phyloP scores from a whole-genome alignment of 2,888 invertebrate genomes.

The Epistrophe grossulariae region DNA sequence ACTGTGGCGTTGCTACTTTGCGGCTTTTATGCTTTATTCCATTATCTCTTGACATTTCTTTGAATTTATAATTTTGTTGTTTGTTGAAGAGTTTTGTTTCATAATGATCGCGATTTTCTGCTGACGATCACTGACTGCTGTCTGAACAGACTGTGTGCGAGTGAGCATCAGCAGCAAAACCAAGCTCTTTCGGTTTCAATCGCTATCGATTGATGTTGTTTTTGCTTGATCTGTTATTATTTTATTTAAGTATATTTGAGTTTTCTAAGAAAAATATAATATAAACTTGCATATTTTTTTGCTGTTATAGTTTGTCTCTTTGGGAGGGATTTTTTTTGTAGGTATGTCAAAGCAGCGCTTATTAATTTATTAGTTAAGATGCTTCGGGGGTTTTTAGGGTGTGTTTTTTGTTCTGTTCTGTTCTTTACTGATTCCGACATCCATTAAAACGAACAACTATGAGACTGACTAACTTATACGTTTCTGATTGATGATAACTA shows the following conservation, averaged over 20 bases:
- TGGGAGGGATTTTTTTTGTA: slow-evolving; percentile 11
- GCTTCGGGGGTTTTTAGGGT: slow-evolving; percentile 50
- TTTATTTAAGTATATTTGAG: slow-evolving; percentile 9
- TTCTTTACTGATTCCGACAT: slow-evolving; percentile 19
- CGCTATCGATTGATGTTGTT: slow-evolving; percentile 75
- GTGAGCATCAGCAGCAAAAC: too few species aligned
- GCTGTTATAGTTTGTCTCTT: slow-evolving; percentile 8
- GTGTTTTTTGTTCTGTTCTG: slow-evolving; percentile 14
- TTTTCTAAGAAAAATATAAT: slow-evolving; percentile 52
- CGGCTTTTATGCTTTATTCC: slow-evolving; percentile 76
- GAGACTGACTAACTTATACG: slow-evolving; percentile 5
- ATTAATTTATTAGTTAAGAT: slow-evolving; percentile 34
- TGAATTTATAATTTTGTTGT: slow-evolving; percentile 75
- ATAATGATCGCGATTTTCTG: slow-evolving; percentile 60
- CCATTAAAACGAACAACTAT: not conserved
- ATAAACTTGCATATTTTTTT: slow-evolving; percentile 4
- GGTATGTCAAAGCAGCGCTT: not conserved
- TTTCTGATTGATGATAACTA: slow-evolving; percentile 31
- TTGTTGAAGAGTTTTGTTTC: slow-evolving; percentile 71
- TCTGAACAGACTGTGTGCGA: not conserved
- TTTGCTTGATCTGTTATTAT: slow-evolving; percentile 52
- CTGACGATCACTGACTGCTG: slow-evolving; percentile 13
- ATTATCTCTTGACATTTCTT: slow-evolving; percentile 76
- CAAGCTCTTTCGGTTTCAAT: slow-evolving; percentile 27
- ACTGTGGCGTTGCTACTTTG: slow-evolving; percentile 66